Evolutionary conservation across 2,888 invertebrate genomes (phyloP).

Genomic region (Apamea epomidion): DNA sequence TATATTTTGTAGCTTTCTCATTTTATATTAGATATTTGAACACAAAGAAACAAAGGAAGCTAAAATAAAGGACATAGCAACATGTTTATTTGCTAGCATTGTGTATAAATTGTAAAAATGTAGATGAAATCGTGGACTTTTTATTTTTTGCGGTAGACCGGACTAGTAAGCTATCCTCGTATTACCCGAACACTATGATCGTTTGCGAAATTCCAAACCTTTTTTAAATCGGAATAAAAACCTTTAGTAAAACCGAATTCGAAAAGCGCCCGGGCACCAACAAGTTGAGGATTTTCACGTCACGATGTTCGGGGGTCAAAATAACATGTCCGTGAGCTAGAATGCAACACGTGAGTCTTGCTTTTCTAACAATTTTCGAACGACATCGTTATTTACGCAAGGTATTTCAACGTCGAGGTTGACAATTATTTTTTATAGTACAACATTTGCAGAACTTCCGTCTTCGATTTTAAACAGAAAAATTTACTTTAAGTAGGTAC

Average conservation of each 20-base stretch:
- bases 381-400: conserved; percentile 8
- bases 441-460: background rate
- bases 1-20: conserved; percentile 35
- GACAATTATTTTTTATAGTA: background rate
- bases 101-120: conserved; percentile 22
- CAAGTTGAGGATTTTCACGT: conserved; percentile 27
- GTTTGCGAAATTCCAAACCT: conserved; percentile 39
- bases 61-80: conserved; percentile 9
- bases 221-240: conserved; percentile 37
- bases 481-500: background rate
- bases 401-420: background rate
- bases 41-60: conserved; percentile 28
- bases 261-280: conserved; percentile 8
- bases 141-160: conserved; percentile 21
- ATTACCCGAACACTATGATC: conserved; percentile 9
- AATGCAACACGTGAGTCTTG: background rate
- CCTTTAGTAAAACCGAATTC: conserved; percentile 16
- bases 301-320: background rate
- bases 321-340: conserved; percentile 14
- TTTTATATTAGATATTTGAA: conserved; percentile 34
- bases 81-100: conserved; percentile 1
- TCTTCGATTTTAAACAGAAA: background rate
- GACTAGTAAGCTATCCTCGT: conserved; percentile 1
- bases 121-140: background rate
- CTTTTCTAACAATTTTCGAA: background rate